Percentiles rank a stretch among this genome's conserved stretches.
phyloP scores from a whole-genome alignment of 2,113 vertebrate genomes.

The Abramis brama region DNA sequence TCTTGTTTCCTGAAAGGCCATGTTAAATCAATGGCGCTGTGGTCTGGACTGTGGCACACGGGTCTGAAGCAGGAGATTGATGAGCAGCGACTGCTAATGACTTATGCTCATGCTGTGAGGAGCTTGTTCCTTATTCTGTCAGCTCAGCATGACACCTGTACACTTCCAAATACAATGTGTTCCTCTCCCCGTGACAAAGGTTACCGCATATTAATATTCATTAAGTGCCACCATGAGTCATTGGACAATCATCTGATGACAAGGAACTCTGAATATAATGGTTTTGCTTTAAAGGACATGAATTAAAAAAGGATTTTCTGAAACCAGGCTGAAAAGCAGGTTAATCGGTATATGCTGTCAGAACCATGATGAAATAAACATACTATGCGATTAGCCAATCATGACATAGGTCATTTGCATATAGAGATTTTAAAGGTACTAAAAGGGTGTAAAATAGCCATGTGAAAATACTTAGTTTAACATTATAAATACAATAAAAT shows the following conservation, averaged over 20 bases:
- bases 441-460: background rate
- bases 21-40: conserved; percentile 55
- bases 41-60: conserved; percentile 25
- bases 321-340: background rate
- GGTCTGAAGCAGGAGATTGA: conserved; percentile 50
- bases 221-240: background rate
- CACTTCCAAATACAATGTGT: conserved; percentile 32
- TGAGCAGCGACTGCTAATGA: conserved; percentile 56
- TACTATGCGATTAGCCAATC: background rate
- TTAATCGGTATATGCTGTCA: background rate
- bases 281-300: background rate
- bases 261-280: background rate
- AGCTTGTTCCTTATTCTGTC: conserved; percentile 60
- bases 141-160: conserved; percentile 44
- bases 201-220: conserved; percentile 35
- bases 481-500: background rate
- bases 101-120: conserved; percentile 54
- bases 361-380: background rate
- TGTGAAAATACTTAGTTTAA: background rate
- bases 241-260: background rate
- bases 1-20: background rate
- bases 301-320: background rate
- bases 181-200: conserved; percentile 30
- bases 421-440: background rate
- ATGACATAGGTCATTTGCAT: background rate